A percentile compares a stretch with the other conserved stretches of the same genome.
Evolutionary conservation across 2,113 vertebrate species (phyloP).

Genomic region (Apistogramma diplotaenia): DNA sequence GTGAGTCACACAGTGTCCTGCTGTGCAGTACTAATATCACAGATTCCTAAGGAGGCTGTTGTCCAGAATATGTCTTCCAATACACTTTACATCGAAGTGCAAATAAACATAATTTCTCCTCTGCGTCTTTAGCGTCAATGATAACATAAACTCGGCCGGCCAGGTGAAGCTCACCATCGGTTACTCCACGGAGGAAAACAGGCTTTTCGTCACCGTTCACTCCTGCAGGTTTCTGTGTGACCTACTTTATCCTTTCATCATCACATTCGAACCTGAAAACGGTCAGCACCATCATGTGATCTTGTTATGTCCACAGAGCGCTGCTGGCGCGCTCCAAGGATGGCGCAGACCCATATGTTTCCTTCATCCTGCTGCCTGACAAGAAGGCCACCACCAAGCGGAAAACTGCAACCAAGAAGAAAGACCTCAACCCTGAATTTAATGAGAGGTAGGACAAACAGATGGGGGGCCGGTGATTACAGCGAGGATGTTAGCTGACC

Average conservation of each 20-base stretch:
- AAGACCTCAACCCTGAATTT: constrained; percentile 86
- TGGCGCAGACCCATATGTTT: constrained; percentile 85
- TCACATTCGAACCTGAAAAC: background rate
- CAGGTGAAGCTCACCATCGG: constrained; percentile 83
- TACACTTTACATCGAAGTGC: background rate
- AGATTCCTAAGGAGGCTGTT: background rate
- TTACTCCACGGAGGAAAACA: constrained; percentile 83
- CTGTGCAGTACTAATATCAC: background rate
- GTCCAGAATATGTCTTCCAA: background rate
- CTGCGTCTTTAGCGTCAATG: constrained; percentile 31
- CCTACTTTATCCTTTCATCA: background rate
- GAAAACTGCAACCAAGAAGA: constrained; percentile 86
- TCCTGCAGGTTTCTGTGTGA: constrained; percentile 80
- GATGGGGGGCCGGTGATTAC: background rate
- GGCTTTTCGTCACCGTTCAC: constrained; percentile 81
- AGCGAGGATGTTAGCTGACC: background rate
- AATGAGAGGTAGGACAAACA: constrained; percentile 80
- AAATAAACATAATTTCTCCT: background rate
- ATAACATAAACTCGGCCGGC: constrained; percentile 43
- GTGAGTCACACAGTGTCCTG: constrained; percentile 54
- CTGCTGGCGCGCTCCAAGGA: constrained; percentile 82
- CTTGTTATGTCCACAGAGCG: constrained; percentile 67
- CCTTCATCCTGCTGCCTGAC: constrained; percentile 86
- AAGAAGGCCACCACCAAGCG: constrained; percentile 85
- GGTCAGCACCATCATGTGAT: background rate